A percentile compares a stretch with the other conserved stretches of the same genome.
phyloP scores from a whole-genome alignment of 2,113 vertebrate genomes.

The Willisornis vidua region DNA sequence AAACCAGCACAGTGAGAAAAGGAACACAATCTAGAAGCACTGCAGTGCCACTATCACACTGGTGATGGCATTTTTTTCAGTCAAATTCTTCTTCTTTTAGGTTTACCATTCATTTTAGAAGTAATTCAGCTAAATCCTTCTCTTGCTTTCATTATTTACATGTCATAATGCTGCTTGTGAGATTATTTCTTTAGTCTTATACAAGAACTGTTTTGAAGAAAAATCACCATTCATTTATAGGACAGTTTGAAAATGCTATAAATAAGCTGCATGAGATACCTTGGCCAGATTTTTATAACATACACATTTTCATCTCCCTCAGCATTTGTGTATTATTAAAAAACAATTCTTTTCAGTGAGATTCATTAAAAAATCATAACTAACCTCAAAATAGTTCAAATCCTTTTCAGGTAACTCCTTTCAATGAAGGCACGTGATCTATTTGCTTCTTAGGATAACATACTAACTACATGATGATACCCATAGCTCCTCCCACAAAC shows the following conservation, averaged over 20 bases:
- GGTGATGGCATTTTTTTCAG: not conserved
- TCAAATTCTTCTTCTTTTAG: not conserved
- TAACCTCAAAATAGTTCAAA: not conserved
- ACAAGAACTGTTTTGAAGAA: not conserved
- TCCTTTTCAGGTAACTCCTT: not conserved
- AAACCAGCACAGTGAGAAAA: not conserved
- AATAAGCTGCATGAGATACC: not conserved
- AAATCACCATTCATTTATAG: not conserved
- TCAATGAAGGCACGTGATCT: not conserved
- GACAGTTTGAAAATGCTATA: not conserved
- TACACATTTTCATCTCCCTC: not conserved
- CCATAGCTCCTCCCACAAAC: slow-evolving; percentile 1
- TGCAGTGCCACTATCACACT: not conserved
- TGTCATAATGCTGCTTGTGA: not conserved
- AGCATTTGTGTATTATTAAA: not conserved
- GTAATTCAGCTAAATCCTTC: not conserved
- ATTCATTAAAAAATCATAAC: not conserved
- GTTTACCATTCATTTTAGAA: not conserved
- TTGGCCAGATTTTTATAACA: not conserved
- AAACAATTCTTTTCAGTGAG: not conserved
- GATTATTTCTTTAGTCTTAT: not conserved
- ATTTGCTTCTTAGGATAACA: not conserved
- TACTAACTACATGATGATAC: not conserved
- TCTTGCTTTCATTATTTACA: not conserved
- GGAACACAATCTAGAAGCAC: not conserved